These are phyloP conservation scores for Holocentrus rufus DNA, from an alignment of 2,797 vertebrate species.

Conservation along the genomic window DNA sequence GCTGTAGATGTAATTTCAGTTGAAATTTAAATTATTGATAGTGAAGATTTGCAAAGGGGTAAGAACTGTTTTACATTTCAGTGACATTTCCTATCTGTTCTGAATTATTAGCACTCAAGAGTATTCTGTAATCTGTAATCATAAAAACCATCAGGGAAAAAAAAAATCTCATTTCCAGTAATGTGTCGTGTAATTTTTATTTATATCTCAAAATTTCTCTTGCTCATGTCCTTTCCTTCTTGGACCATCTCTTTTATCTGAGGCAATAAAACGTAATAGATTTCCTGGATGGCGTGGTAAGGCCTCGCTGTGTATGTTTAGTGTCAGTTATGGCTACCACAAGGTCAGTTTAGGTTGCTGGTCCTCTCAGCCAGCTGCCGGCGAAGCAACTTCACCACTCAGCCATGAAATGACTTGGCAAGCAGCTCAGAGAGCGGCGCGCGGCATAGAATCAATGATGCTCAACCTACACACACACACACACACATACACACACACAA, in stretches of 20 bases:
- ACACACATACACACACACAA: slow-evolving; percentile 12
- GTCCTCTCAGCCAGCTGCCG: slow-evolving; percentile 81
- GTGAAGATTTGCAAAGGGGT: too few species aligned
- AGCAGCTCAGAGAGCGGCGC: slow-evolving; percentile 69
- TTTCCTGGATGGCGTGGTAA: slow-evolving; percentile 70
- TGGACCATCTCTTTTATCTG: slow-evolving; percentile 62
- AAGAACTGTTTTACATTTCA: too few species aligned
- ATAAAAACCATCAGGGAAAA: too few species aligned
- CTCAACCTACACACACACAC: slow-evolving; percentile 66
- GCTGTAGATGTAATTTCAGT: too few species aligned
- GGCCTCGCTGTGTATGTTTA: slow-evolving; percentile 73
- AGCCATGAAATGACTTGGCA: slow-evolving; percentile 85
- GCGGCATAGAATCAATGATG: slow-evolving; percentile 78
- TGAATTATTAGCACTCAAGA: too few species aligned
- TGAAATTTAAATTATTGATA: too few species aligned
- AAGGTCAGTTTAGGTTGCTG: slow-evolving; percentile 83
- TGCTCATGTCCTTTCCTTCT: slow-evolving; percentile 68
- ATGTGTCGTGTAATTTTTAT: too few species aligned
- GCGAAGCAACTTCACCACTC: slow-evolving; percentile 78
- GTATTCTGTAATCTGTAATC: too few species aligned
- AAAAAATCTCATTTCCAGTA: too few species aligned
- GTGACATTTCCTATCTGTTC: too few species aligned
- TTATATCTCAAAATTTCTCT: slow-evolving; percentile 41
- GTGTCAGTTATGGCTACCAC: slow-evolving; percentile 75
- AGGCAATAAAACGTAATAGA: slow-evolving; percentile 73